Evolutionary conservation across 2,113 vertebrate species (phyloP).

Genomic region (Pampusana beccarii): DNA sequence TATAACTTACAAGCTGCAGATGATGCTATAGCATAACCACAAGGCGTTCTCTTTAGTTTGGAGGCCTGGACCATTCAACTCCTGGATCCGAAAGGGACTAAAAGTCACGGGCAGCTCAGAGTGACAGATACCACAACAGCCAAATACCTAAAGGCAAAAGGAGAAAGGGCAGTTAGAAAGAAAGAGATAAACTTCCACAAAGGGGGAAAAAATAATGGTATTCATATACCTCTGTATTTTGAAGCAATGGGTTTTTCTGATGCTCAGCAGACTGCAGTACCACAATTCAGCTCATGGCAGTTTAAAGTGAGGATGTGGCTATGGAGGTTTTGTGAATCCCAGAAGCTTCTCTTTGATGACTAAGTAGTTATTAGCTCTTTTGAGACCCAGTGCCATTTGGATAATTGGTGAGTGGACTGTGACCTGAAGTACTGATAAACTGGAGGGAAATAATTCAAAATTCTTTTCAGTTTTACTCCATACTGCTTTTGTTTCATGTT

Average conservation of each 20-base stretch:
- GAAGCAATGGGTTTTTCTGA: background rate
- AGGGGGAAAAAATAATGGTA: accelerated
- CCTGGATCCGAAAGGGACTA: background rate
- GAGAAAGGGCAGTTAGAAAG: background rate
- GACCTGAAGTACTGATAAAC: constrained; percentile 50
- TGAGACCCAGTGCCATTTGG: background rate
- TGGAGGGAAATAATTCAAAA: constrained; percentile 23
- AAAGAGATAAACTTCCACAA: background rate
- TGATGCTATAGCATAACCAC: background rate
- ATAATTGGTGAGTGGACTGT: constrained; percentile 60
- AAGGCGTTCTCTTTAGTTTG: background rate
- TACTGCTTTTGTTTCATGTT: constrained; percentile 57
- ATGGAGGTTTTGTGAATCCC: background rate
- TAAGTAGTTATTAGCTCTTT: constrained; percentile 44
- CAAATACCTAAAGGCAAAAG: background rate
- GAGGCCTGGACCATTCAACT: too few relatives aligned
- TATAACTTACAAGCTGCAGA: background rate
- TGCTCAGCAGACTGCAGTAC: background rate
- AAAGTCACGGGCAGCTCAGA: background rate
- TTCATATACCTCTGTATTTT: background rate
- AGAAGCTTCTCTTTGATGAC: constrained; percentile 41
- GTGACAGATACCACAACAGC: background rate
- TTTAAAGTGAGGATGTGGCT: background rate
- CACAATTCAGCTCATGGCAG: background rate
- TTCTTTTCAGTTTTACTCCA: constrained; percentile 48